Evolutionary conservation across 1,140 invertebrate genomes (phyloP).

Genomic region (Contarinia nasturtii): DNA sequence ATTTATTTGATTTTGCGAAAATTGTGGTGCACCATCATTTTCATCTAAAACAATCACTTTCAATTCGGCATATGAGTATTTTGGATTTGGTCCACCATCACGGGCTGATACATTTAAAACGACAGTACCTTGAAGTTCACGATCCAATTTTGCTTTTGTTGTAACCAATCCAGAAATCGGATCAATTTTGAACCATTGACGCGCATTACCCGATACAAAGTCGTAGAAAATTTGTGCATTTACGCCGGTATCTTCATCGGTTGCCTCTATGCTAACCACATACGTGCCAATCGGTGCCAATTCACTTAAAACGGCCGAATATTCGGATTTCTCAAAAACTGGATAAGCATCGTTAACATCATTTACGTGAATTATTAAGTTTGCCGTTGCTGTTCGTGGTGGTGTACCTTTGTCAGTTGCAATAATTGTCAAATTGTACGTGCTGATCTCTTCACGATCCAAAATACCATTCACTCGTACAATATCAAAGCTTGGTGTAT

Average conservation of each 20-base stretch:
- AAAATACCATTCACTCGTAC: constrained; percentile 80
- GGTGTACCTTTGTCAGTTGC: constrained; percentile 78
- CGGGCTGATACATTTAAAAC: constrained; percentile 66
- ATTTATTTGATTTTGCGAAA: constrained; percentile 48
- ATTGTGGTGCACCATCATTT: constrained; percentile 83
- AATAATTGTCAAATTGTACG: constrained; percentile 81
- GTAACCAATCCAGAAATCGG: constrained; percentile 66
- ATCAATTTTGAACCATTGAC: constrained; percentile 74
- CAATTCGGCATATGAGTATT: constrained; percentile 68
- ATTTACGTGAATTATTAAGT: constrained; percentile 80
- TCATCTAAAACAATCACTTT: constrained; percentile 86
- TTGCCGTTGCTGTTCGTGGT: constrained; percentile 59
- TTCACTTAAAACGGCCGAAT: constrained; percentile 73
- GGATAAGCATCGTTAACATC: constrained; percentile 91
- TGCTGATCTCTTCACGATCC: constrained; percentile 78
- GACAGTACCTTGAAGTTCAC: constrained; percentile 67
- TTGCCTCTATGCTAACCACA: constrained; percentile 71
- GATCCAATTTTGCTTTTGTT: constrained; percentile 58
- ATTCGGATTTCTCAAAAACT: constrained; percentile 84
- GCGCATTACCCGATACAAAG: constrained; percentile 69
- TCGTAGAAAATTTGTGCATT: constrained; percentile 78
- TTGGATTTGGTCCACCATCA: constrained; percentile 78
- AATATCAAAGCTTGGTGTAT: constrained; percentile 67
- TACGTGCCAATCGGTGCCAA: constrained; percentile 69
- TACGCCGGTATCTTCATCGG: constrained; percentile 76